Base-by-base conservation (phyloP, 2,797 vertebrate genomes). In the Arnoldichthys spilopterus region DNA sequence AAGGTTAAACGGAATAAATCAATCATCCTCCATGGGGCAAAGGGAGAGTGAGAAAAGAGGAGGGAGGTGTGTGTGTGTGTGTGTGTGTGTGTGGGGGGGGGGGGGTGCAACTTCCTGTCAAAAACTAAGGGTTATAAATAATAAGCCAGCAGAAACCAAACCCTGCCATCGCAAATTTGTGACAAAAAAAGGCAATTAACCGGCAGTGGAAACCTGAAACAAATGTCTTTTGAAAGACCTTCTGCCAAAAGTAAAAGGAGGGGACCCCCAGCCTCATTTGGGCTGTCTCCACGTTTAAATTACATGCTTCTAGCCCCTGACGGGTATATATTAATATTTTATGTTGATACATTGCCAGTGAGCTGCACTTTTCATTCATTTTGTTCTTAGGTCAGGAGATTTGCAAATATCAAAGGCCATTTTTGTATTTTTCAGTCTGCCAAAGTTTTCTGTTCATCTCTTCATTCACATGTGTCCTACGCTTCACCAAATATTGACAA, bases 1-100 rank as follows among this genome's bases (percentile, higher is more conserved):
- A 94, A 94, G 93, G 93, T 94, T 93, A 94, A 93, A 91, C 79
- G 78, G 90, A 91, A 92, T 90, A 90, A 91, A 94, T 94, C 92
- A 94, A 93, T 94, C 93, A 94, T 91, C 89, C 86, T 85, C 87
- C 88, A 86, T 84, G 76, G 78, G 59, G 84, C 62, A 61, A 88
- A 84, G 82, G 28, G 72, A 71, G 72, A 68, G 59, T 72, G 79
- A 59, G 59, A 76, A 68, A 51, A 24, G 72, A 82, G 79, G 86
- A 47, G 43, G 43, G 43, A 47, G 43, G 43, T 47, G n/a, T n/a
- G n/a, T n/a, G n/a, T n/a, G n/a, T n/a, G n/a, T n/a, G n/a, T n/a
- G n/a, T n/a, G n/a, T n/a, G n/a, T n/a, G n/a, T n/a, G n/a, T n/a
- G n/a, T n/a, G n/a, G 81, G 79, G 78, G 72, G 72, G 79, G 24